Base-by-base conservation (phyloP, 2,888 invertebrate species). In the Euzetes globulus region DNA sequence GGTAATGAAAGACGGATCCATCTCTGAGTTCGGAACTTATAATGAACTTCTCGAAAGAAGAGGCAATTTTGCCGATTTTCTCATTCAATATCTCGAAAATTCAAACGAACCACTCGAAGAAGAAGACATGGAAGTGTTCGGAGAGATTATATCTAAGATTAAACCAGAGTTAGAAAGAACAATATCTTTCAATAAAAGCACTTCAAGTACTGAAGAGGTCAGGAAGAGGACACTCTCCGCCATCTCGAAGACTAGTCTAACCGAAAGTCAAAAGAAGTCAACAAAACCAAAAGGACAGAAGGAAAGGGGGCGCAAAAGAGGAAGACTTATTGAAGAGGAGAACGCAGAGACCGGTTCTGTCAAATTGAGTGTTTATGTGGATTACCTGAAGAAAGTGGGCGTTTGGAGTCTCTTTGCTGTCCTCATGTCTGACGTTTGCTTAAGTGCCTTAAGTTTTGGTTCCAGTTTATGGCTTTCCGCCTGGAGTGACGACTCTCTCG, bases 21-120 rank as follows among this genome's bases (percentile, higher is more conserved):
- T 98, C 19, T 91, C 91, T 0, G 97, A 98, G 84, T 86, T 86
- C 70, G 98, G 98, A 72, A 90, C 91, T 7, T 98, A 96, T 84
- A 89, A 90, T 79, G 89, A 95, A 81, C 85, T 98, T 80, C 82
- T 98, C 76, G 89, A 88, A 78, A 91, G 90, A 83, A 91, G 85
- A 77, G 86, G 86, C 58, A 84, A 83, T 7, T 87, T 87, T 81
- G 84, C 86, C 0, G 84, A 85, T 75, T 85, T 87, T 78, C 80
- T 87, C 37, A 82, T 82, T 76, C 82, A 82, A 47, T 84, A 83
- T 76, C 78, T 84, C 37, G 75, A 75, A 50, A 72, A 72, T 22
- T 27, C 25, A 9, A 58, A 72, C 15, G 65, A 73, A 45, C 55
- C 13, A 13, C 25, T 70, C 15, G 47, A 47, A 41, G 70, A 71